Base-by-base conservation (phyloP, 92 coral and sea anemone genomes). In the Chrysogorgia sp. region DNA sequence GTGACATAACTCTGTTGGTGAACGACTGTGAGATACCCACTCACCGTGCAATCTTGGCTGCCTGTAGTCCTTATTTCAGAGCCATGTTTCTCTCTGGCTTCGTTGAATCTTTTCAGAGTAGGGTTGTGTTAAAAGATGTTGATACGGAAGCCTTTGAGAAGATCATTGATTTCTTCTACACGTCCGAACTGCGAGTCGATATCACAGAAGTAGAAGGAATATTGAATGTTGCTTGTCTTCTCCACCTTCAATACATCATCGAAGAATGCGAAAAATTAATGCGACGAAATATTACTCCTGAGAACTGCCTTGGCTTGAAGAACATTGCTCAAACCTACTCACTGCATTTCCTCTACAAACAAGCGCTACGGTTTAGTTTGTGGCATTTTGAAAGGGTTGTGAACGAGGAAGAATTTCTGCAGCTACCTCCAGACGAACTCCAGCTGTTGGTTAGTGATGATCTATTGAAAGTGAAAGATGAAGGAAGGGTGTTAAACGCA, bases 1-100 rank as follows among this genome's bases (percentile, higher is more conserved):
- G 97, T 45, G 99, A 96, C 80, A 96, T 96, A 10, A 85, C 87
- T 33, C 83, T 96, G 71, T 85, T 91, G 34, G 99, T 87, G 7
- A 86, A 77, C 10, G 86, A 75, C 62, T 77, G 82, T 17, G 91
- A 85, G 41, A 81, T 96, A 21, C 75, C 78, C 34, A 96, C 99
- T 40, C 99, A 96, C 41, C 84, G 92, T 25, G 99, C 92, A 34
- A 90, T 96, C 76, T 76, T 96, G 81, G 99, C 99, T 50, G 99
- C 99, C 2, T 87, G 97, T 77, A 91, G 97, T 70, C 99, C 99
- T 29, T 96, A 96, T 80, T 96, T 96, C 58, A 85, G 99, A 61
- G 99, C 93, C 13, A 96, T 96, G 99, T 96, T 96, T 75, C 83
- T 96, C 58, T 96, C 99, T 58, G 97, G 93, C 10, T 96, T 96